Base-by-base conservation (phyloP, 2,888 invertebrate genomes). In the Merodon equestris region DNA sequence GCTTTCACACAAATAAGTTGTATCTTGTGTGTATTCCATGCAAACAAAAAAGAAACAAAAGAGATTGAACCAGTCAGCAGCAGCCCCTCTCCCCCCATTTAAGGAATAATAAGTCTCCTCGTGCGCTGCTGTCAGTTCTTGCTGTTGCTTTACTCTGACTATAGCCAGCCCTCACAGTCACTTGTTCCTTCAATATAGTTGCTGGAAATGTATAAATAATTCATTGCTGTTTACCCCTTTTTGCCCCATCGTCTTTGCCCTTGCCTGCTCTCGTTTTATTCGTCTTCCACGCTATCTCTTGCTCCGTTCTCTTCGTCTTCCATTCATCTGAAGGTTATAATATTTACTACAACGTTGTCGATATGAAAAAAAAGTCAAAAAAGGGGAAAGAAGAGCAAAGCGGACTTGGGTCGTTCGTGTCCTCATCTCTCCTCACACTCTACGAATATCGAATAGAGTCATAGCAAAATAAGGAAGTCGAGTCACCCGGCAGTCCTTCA, bases 121-220 rank as follows among this genome's bases (percentile, higher is more conserved):
- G 61, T 63, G 56, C 27, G 15, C 44, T 51, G 54, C 57, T 18
- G 17, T 57, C 61, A 57, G 45, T 73, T 2, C 7, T 27, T 27
- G 27, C 27, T 27, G 27, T 27, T 27, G 27, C 7, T 27, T 7
- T 7, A 27, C 7, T 2, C 27, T 27, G 27, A 2, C 7, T 27
- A 27, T 27, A 27, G 27, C 27, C 7, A 27, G 70, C 61, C 77
- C 74, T 79, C 79, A 27, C 27, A 27, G 53, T 60, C 58, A 68
- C 63, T 76, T 70, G 34, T 51, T 53, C 53, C 15, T 18, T 72
- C 3, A 57, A 45, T 66, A 27, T 27, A 27, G 3, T 71, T 34
- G 76, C 51, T 67, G 38, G 50, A 74, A 60, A 27, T 27, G 27
- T 79, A 79, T 79, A 79, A 79, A 74, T 79, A 74, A 79, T 79